phyloP scores from a whole-genome alignment of 2,888 invertebrate species.

The Erebia aethiops region DNA sequence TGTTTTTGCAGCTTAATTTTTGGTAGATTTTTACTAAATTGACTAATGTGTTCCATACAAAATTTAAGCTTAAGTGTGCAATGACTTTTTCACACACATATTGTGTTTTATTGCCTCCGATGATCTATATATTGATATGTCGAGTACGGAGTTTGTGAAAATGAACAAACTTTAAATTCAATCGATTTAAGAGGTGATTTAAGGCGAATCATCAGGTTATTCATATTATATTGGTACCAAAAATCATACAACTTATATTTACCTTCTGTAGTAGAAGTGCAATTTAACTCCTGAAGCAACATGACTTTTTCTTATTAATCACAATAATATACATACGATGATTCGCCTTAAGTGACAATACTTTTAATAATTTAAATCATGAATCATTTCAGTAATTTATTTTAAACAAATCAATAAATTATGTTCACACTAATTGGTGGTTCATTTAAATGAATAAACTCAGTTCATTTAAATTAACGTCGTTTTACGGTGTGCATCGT shows the following conservation, averaged over 20 bases:
- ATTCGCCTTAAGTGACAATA: neutral
- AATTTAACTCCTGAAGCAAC: neutral
- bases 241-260: neutral
- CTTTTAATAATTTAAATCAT: neutral
- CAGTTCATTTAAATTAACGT: constrained; percentile 43
- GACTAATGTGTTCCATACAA: constrained; percentile 56
- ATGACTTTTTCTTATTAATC: neutral
- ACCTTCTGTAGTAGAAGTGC: neutral
- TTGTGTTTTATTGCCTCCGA: constrained; percentile 71
- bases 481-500: constrained; percentile 67
- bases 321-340: neutral
- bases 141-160: constrained; percentile 50
- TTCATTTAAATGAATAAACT: constrained; percentile 41
- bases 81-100: constrained; percentile 45
- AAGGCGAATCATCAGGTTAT: constrained; percentile 9
- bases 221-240: neutral
- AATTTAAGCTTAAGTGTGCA: constrained; percentile 27
- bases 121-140: constrained; percentile 73
- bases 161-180: neutral
- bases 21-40: constrained; percentile 68
- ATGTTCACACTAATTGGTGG: constrained; percentile 24
- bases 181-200: neutral
- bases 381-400: neutral
- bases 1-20: constrained; percentile 45
- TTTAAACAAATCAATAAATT: constrained; percentile 7